phyloP scores from a whole-genome alignment of 2,888 invertebrate genomes.

The Drosophila mulleri region DNA sequence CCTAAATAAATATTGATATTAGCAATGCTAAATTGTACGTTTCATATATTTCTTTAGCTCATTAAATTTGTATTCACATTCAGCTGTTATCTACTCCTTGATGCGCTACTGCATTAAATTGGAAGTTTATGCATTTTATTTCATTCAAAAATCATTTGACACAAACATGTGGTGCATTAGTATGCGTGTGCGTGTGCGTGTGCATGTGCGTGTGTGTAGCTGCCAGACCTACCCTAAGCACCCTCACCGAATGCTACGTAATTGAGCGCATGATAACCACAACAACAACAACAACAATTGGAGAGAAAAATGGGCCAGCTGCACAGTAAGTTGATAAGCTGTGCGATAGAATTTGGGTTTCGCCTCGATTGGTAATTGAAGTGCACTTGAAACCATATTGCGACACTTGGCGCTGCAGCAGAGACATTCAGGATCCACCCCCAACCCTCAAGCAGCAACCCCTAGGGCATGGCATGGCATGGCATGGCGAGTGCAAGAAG shows the following conservation, averaged over 20 bases:
- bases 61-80: neutral
- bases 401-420: conserved; percentile 66
- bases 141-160: conserved; percentile 30
- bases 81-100: neutral
- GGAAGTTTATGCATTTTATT: neutral
- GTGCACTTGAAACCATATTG: conserved; percentile 81
- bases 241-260: conserved; percentile 40
- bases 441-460: conserved; percentile 24
- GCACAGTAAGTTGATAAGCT: conserved; percentile 26
- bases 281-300: conserved; percentile 20
- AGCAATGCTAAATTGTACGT: neutral
- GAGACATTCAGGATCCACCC: conserved; percentile 32
- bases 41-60: neutral
- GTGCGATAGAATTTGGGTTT: conserved; percentile 15
- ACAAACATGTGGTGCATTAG: conserved; percentile 14
- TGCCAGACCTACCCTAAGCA: conserved; percentile 51
- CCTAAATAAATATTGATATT: no score
- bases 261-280: conserved; percentile 68
- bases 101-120: neutral
- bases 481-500: neutral
- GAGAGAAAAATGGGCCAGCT: conserved; percentile 44
- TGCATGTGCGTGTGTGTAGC: conserved; percentile 1
- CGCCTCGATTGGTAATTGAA: conserved; percentile 65
- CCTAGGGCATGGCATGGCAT: neutral
- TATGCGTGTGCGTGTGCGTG: conserved; percentile 3